Conservation (phyloP, 2,888 invertebrate genomes). For the Catocala nupta region DNA sequence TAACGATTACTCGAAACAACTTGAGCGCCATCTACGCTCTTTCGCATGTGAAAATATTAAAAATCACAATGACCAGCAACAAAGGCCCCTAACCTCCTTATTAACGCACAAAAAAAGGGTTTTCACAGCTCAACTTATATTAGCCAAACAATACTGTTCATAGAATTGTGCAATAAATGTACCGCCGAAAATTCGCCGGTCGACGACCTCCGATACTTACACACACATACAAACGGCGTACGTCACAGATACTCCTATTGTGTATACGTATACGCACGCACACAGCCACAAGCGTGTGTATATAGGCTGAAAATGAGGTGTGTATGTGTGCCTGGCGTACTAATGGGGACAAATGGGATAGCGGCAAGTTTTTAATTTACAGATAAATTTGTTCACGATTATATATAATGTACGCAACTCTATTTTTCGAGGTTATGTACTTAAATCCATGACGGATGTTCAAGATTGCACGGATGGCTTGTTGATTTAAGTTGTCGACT, state of each 20-base stretch:
- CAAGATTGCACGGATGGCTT: too few relatives aligned
- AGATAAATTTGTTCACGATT: constrained; percentile 37
- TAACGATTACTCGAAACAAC: background rate
- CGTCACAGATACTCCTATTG: constrained; percentile 56
- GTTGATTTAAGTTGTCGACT: too few relatives aligned
- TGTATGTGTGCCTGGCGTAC: constrained; percentile 41
- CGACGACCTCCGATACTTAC: constrained; percentile 57
- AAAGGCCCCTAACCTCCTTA: constrained; percentile 9
- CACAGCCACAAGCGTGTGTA: constrained; percentile 36
- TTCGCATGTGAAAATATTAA: constrained; percentile 26
- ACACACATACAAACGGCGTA: constrained; percentile 54
- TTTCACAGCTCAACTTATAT: constrained; percentile 20
- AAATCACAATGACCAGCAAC: constrained; percentile 27
- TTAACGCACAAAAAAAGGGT: background rate
- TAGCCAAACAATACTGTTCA: constrained; percentile 33
- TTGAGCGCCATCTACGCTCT: constrained; percentile 12
- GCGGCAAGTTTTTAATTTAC: constrained; percentile 58
- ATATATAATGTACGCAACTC: background rate
- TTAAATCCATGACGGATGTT: too few relatives aligned
- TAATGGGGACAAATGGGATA: constrained; percentile 64
- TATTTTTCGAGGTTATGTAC: too few relatives aligned
- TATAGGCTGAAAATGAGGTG: constrained; percentile 49
- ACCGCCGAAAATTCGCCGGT: constrained; percentile 68
- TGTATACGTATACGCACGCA: constrained; percentile 54
- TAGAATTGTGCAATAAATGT: constrained; percentile 67